These are phyloP conservation scores for Urocynchramus pylzowi DNA, from an alignment of 2,113 vertebrate species.

Conservation along the genomic window DNA sequence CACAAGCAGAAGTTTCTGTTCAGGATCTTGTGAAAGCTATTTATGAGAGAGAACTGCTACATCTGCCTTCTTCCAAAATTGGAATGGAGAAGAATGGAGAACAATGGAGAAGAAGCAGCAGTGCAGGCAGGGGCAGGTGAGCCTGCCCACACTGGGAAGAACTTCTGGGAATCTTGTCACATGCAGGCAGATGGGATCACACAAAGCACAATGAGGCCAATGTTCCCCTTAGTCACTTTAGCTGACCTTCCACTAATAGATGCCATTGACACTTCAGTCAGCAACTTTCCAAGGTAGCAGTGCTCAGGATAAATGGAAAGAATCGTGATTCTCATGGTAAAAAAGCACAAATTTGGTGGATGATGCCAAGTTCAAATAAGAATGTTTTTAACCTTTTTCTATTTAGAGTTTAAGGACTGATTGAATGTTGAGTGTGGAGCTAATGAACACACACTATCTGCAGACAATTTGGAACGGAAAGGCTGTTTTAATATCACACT, in stretches of 20 bases:
- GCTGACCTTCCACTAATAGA: background rate
- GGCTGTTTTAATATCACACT: background rate
- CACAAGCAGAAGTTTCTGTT: background rate
- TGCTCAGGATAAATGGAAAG: background rate
- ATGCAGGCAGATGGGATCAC: background rate
- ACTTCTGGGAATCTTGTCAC: background rate
- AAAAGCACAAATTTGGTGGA: background rate
- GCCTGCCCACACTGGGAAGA: background rate
- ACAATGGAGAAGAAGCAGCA: background rate
- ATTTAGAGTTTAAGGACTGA: background rate
- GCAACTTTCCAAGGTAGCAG: background rate
- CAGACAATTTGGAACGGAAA: background rate
- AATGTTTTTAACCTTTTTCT: conserved; percentile 18
- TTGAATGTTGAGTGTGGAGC: background rate
- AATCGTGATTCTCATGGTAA: background rate
- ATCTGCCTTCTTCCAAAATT: background rate
- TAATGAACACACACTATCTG: background rate
- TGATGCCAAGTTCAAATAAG: background rate
- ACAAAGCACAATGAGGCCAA: background rate
- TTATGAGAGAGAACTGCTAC: background rate
- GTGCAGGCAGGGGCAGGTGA: background rate
- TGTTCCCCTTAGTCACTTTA: background rate
- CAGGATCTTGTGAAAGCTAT: background rate
- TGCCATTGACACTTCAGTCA: background rate
- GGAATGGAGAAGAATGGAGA: too few relatives aligned